These are phyloP conservation scores for Percina caprodes DNA, from an alignment of 2,113 vertebrate genomes.

Conservation along the genomic window DNA sequence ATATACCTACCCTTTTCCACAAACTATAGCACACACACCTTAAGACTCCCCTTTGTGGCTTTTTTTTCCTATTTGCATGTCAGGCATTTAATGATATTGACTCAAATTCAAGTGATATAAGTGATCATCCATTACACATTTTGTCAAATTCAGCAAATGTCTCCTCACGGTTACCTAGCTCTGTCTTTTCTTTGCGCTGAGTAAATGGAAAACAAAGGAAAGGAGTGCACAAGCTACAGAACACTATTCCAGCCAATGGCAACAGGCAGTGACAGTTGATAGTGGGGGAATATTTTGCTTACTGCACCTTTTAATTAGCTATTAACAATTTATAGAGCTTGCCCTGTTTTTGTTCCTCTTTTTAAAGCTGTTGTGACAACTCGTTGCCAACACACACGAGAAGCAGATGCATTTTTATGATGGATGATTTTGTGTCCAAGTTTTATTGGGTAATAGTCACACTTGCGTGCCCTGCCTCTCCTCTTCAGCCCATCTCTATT, in stretches of 20 bases:
- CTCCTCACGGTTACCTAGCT: too few relatives aligned
- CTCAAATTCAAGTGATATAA: slow-evolving; percentile 3
- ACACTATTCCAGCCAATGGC: too few relatives aligned
- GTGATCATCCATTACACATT: too few relatives aligned
- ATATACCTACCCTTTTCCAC: background rate
- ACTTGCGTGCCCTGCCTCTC: slow-evolving; percentile 19
- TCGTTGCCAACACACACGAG: background rate
- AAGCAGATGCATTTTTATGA: background rate
- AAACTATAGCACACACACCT: background rate
- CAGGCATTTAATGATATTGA: slow-evolving; percentile 6
- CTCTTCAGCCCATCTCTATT: slow-evolving; percentile 16
- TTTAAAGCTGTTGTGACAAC: slow-evolving; percentile 6
- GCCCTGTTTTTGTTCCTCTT: slow-evolving; percentile 10
- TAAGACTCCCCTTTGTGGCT: background rate
- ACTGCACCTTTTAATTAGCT: background rate
- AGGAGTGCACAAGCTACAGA: too few relatives aligned
- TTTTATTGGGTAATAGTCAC: slow-evolving; percentile 21
- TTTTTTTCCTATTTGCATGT: background rate
- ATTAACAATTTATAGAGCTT: slow-evolving; percentile 15
- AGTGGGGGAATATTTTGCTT: too few relatives aligned
- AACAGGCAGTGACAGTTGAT: too few relatives aligned
- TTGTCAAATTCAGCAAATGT: too few relatives aligned
- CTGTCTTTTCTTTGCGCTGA: too few relatives aligned
- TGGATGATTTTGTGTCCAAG: slow-evolving; percentile 27
- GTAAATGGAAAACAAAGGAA: too few relatives aligned